A percentile compares a stretch with the other conserved stretches of the same genome.
phyloP scores from a whole-genome alignment of 1,140 invertebrate genomes.

The Meteorus sp. region DNA sequence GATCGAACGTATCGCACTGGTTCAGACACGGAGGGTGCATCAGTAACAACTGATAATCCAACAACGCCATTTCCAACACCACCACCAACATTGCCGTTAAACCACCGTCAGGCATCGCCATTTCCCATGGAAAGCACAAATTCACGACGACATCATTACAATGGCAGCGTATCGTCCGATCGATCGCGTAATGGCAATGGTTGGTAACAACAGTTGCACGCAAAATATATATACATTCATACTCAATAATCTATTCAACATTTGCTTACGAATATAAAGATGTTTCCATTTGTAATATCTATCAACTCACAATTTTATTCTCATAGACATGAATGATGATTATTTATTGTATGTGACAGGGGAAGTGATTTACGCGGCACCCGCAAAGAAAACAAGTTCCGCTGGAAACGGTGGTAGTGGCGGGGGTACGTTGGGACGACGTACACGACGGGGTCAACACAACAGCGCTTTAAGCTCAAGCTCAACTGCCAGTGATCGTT shows the following conservation, averaged over 20 bases:
- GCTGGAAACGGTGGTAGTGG: conserved; percentile 7
- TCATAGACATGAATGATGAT: too few relatives aligned
- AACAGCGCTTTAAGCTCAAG: conserved; percentile 46
- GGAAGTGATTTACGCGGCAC: conserved; percentile 57
- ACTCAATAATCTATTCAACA: too few relatives aligned
- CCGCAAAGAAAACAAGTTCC: conserved; percentile 52
- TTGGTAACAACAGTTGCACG: too few relatives aligned
- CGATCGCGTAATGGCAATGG: conserved; percentile 47
- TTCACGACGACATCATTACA: conserved; percentile 60
- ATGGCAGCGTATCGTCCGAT: conserved; percentile 45
- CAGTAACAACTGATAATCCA: conserved; percentile 57
- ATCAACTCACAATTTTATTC: too few relatives aligned
- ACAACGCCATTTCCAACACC: conserved; percentile 58
- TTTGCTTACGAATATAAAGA: too few relatives aligned
- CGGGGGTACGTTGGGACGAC: conserved; percentile 42
- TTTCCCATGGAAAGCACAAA: conserved; percentile 70
- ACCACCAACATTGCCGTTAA: conserved; percentile 57
- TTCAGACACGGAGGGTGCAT: conserved; percentile 63
- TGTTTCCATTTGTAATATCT: too few relatives aligned
- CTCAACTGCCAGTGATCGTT: conserved; percentile 47
- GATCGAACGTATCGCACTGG: conserved; percentile 64
- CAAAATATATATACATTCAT: too few relatives aligned
- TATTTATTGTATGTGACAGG: conserved; percentile 36
- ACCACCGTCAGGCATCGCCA: conserved; percentile 67
- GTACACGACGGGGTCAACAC: conserved; percentile 43